phyloP scores from a whole-genome alignment of 2,797 vertebrate genomes.

The Podarcis lilfordi region DNA sequence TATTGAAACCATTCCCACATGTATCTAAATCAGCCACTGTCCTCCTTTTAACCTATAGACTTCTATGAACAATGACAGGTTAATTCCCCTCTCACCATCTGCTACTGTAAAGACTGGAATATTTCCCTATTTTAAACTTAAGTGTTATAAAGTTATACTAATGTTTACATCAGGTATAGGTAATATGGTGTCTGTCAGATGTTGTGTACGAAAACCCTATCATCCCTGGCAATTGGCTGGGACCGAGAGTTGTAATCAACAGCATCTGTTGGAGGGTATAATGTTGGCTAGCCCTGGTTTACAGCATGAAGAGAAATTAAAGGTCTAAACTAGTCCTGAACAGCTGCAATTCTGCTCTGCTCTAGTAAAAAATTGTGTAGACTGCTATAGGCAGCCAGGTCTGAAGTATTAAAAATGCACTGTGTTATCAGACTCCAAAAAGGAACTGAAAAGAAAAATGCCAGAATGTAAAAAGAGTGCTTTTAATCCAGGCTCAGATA shows the following conservation, averaged over 20 bases:
- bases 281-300: too few species aligned
- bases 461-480: not conserved
- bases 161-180: not conserved
- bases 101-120: not conserved
- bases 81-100: not conserved
- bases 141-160: not conserved
- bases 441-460: not conserved
- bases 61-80: not conserved
- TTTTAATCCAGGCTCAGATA: not conserved
- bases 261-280: too few species aligned
- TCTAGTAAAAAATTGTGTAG: not conserved
- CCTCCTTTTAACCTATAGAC: not conserved
- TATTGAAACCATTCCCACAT: not conserved
- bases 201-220: too few species aligned
- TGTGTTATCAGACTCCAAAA: not conserved
- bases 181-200: too few species aligned
- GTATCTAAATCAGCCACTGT: not conserved
- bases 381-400: not conserved
- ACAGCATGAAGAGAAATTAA: not conserved
- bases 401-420: not conserved
- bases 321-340: not conserved
- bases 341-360: not conserved
- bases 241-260: too few species aligned
- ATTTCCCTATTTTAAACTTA: not conserved
- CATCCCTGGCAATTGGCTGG: too few species aligned